These are phyloP conservation scores for Apodemia hepburni DNA, from an alignment of 2,888 invertebrate genomes.

Conservation along the genomic window DNA sequence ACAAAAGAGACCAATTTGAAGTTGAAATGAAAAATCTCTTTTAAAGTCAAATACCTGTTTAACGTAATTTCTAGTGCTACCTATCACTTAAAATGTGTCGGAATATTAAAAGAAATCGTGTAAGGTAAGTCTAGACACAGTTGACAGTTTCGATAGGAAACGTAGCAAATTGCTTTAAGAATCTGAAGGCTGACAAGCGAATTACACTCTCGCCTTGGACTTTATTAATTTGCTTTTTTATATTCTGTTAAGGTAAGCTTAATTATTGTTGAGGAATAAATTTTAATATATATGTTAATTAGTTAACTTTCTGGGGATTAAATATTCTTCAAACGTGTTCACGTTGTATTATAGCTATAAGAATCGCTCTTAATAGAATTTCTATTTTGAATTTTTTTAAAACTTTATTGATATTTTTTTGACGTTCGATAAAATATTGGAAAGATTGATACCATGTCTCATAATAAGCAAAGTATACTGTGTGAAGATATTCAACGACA, in stretches of 20 bases:
- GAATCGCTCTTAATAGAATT: too few species aligned
- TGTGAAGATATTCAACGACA: too few species aligned
- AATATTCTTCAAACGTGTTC: too few species aligned
- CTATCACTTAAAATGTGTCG: constrained; percentile 7
- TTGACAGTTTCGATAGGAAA: background rate
- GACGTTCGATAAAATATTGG: too few species aligned
- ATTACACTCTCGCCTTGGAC: background rate
- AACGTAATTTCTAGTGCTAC: background rate
- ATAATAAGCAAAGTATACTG: too few species aligned
- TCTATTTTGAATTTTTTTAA: too few species aligned
- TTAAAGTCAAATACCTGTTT: background rate
- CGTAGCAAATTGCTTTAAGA: constrained; percentile 6
- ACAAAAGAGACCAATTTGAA: background rate
- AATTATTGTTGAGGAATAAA: background rate
- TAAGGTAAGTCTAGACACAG: background rate
- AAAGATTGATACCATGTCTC: too few species aligned
- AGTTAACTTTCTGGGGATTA: background rate
- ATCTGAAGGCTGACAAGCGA: background rate
- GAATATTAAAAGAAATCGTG: background rate
- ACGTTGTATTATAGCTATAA: too few species aligned
- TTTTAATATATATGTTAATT: background rate
- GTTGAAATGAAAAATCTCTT: background rate
- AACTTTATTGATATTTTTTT: too few species aligned
- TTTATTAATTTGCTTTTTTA: background rate
- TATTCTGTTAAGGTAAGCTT: background rate